A percentile compares a stretch with the other conserved stretches of the same genome.
Conservation (phyloP, 2,797 vertebrate genomes). For the Acanthopagrus latus region DNA sequence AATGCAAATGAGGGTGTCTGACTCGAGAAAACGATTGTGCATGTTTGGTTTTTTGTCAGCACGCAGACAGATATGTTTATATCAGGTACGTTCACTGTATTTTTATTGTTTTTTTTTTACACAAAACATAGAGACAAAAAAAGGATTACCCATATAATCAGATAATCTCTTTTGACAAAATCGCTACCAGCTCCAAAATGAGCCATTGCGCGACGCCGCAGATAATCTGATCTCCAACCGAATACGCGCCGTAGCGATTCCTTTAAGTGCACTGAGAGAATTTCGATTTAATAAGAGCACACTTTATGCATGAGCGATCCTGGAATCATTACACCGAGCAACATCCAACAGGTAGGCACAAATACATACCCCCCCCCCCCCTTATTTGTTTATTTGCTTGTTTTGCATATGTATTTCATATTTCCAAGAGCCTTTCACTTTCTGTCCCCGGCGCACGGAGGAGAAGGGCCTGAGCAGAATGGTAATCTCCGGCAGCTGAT, state of each 20-base stretch:
- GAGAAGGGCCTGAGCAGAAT: constrained; percentile 56
- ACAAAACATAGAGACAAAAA: constrained; percentile 27
- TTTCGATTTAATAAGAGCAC: constrained; percentile 42
- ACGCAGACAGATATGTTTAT: constrained; percentile 25
- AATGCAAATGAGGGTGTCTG: constrained; percentile 1
- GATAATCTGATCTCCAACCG: constrained; percentile 63
- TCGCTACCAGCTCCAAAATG: constrained; percentile 58
- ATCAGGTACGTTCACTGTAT: constrained; percentile 35
- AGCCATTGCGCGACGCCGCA: constrained; percentile 52
- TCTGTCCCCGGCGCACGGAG: constrained; percentile 37
- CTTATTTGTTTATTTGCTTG: constrained; percentile 44
- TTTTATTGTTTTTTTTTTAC: background rate
- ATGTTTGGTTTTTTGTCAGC: constrained; percentile 19
- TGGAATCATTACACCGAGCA: constrained; percentile 34
- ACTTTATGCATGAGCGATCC: constrained; percentile 36
- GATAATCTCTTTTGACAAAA: constrained; percentile 65
- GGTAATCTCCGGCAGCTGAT: constrained; percentile 46
- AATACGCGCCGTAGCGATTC: constrained; percentile 52
- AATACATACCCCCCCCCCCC: constrained; percentile 23
- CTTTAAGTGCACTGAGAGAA: constrained; percentile 43
- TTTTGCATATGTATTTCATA: constrained; percentile 57
- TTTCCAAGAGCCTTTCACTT: constrained; percentile 28
- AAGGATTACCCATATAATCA: constrained; percentile 49
- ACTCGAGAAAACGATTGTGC: constrained; percentile 6
- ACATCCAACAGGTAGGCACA: constrained; percentile 44